These are phyloP conservation scores for Bos javanicus DNA, from an alignment of 2,113 vertebrate genomes.

Conservation along the genomic window DNA sequence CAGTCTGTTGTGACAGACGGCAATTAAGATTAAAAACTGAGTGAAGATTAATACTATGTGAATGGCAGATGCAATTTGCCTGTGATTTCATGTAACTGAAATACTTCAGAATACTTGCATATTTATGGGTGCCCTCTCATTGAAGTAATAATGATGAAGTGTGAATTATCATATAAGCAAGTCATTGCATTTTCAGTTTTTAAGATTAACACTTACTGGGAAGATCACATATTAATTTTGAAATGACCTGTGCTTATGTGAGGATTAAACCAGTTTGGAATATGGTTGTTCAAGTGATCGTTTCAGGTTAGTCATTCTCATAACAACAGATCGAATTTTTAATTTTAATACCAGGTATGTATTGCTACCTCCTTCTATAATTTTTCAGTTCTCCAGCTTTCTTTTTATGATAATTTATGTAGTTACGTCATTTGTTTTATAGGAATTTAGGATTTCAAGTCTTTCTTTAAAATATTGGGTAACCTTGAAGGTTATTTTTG, in stretches of 20 bases:
- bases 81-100: neutral
- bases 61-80: neutral
- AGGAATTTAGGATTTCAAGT: neutral
- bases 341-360: neutral
- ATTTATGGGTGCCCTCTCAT: neutral
- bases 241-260: constrained; percentile 49
- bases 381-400: neutral
- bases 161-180: neutral
- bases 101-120: neutral
- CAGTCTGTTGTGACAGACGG: neutral
- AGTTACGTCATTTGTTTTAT: neutral
- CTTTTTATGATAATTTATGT: neutral
- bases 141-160: neutral
- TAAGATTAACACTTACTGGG: neutral
- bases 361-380: neutral
- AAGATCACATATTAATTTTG: constrained; percentile 56
- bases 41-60: neutral
- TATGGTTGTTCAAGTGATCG: neutral
- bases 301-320: neutral
- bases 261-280: constrained; percentile 37
- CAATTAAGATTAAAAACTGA: constrained; percentile 17
- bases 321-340: constrained; percentile 26
- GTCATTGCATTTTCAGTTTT: neutral
- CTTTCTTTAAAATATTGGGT: neutral
- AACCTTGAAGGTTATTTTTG: neutral